These are phyloP conservation scores for Micromesistius poutassou DNA, from an alignment of 2,797 vertebrate genomes.

Conservation along the genomic window DNA sequence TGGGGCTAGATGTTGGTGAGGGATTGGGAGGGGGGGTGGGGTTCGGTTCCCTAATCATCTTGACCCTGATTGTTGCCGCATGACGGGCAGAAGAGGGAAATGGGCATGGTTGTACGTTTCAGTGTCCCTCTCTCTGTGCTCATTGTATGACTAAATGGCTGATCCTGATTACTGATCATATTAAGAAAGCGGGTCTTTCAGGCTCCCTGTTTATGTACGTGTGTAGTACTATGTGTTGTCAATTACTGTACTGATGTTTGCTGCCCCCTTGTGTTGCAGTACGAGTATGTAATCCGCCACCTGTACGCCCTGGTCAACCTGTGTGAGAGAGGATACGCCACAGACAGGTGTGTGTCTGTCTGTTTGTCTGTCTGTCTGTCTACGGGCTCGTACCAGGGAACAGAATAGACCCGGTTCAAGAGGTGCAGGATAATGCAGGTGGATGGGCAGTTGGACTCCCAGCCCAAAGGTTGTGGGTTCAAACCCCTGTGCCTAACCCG, in stretches of 20 bases:
- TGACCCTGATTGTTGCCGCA: too few relatives aligned
- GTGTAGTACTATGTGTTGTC: neutral
- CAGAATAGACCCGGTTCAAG: too few relatives aligned
- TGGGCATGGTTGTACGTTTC: too few relatives aligned
- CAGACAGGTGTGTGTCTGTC: conserved; percentile 63
- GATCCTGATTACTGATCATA: neutral
- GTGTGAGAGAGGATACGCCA: conserved; percentile 81
- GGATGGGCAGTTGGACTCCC: too few relatives aligned
- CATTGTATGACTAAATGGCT: too few relatives aligned
- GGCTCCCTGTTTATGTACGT: neutral
- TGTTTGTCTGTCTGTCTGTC: neutral
- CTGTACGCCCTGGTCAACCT: conserved; percentile 89
- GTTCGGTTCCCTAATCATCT: too few relatives aligned
- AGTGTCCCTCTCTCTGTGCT: too few relatives aligned
- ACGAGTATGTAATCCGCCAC: conserved; percentile 86
- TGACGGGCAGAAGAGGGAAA: too few relatives aligned
- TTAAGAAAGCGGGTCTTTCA: neutral
- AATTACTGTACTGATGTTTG: conserved; percentile 6
- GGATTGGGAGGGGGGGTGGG: too few relatives aligned
- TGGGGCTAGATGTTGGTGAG: too few relatives aligned
- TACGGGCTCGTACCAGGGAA: too few relatives aligned
- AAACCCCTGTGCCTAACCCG: neutral
- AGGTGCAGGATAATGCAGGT: too few relatives aligned
- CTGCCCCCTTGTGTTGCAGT: conserved; percentile 72
- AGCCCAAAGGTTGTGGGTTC: neutral